Evolutionary conservation across 2,888 invertebrate species (phyloP).

Genomic region (Onchidella celtica): DNA sequence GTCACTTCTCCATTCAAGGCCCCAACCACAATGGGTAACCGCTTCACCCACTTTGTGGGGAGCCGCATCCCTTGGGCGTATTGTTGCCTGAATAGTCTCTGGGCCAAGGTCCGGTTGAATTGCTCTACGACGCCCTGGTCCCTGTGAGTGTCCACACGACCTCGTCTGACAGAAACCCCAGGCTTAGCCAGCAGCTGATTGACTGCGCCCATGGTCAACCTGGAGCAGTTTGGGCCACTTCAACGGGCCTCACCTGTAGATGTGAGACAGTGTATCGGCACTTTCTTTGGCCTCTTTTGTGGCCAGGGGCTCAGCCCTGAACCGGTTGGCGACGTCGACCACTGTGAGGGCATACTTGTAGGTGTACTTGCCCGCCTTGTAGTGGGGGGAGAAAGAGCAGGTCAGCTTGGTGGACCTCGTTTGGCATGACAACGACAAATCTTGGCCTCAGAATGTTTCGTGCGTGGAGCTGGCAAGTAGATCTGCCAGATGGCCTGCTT

Average conservation of each 20-base stretch:
- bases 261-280: neutral
- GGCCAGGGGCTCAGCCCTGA: neutral
- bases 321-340: slow-evolving; percentile 22
- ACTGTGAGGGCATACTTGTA: slow-evolving; percentile 40
- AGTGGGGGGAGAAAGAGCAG: slow-evolving; percentile 22
- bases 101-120: neutral
- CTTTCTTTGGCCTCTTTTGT: neutral
- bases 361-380: too few relatives aligned
- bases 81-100: too few relatives aligned
- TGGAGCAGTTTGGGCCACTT: neutral
- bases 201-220: slow-evolving; percentile 28
- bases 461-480: slow-evolving; percentile 35
- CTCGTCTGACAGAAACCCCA: neutral
- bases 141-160: neutral
- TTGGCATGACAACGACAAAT: slow-evolving; percentile 15
- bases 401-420: slow-evolving; percentile 37
- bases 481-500: slow-evolving; percentile 47
- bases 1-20: slow-evolving; percentile 9
- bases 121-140: slow-evolving; percentile 4
- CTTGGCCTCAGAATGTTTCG: slow-evolving; percentile 21
- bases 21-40: too few relatives aligned
- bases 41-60: too few relatives aligned
- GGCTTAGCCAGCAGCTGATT: neutral
- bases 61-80: slow-evolving; percentile 13
- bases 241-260: slow-evolving; percentile 35